Conservation (phyloP, 2,888 invertebrate species). For the Agrochola macilenta region DNA sequence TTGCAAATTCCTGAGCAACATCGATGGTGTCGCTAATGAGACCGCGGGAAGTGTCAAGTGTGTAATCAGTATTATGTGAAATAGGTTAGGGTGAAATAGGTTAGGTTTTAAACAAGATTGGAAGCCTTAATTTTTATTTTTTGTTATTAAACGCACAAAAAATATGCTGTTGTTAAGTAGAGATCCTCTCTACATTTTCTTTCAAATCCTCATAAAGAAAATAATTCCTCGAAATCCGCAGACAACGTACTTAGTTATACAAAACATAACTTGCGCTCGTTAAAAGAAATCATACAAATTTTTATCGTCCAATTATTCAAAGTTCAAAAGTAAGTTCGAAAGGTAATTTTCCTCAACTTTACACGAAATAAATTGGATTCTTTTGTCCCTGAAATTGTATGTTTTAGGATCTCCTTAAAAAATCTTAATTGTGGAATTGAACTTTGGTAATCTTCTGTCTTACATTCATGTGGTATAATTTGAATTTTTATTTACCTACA, state of each 20-base stretch:
- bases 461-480: background rate
- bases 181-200: background rate
- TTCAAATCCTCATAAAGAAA: background rate
- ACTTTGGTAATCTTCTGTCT: conserved; percentile 8
- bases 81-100: no score
- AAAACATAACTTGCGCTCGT: conserved; percentile 37
- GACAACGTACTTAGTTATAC: background rate
- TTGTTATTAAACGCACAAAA: background rate
- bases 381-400: conserved; percentile 48
- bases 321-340: conserved; percentile 51
- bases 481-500: no score
- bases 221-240: background rate
- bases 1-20: no score
- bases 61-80: no score
- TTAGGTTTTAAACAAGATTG: no score
- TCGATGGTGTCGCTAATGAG: no score
- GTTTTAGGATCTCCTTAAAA: conserved; percentile 30
- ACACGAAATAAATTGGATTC: conserved; percentile 59
- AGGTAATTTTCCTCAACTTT: conserved; percentile 59
- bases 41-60: no score
- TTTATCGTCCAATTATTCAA: conserved; percentile 60
- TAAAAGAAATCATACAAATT: conserved; percentile 62
- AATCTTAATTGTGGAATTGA: conserved; percentile 19
- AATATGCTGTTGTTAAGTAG: background rate
- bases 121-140: no score